Conservation (phyloP, 2,113 vertebrate genomes). For the Eira barbara region DNA sequence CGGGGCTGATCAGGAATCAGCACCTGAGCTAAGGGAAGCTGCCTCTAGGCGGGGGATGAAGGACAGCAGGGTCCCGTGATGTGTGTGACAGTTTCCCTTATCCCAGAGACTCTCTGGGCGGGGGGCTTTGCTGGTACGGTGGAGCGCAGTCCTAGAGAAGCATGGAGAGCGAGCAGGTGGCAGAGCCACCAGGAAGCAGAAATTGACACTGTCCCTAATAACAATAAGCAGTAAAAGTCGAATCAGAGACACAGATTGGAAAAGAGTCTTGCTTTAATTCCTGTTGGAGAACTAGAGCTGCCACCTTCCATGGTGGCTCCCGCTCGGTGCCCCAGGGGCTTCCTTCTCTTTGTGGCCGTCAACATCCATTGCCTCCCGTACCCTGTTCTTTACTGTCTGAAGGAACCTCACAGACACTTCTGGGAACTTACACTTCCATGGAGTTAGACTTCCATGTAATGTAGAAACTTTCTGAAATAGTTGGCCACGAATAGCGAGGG, state of each 20-base stretch:
- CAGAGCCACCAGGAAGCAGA: not conserved
- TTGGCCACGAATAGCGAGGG: not conserved
- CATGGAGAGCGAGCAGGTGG: not conserved
- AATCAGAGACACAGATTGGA: not conserved
- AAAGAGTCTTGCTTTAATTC: not conserved
- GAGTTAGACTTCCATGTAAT: not conserved
- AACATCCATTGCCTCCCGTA: accelerated
- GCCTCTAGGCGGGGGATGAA: not conserved
- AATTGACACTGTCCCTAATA: not conserved
- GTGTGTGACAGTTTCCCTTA: no score
- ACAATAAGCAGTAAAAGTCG: not conserved
- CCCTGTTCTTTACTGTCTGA: not conserved
- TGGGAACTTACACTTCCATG: not conserved
- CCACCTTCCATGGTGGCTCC: not conserved
- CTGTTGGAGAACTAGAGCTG: not conserved
- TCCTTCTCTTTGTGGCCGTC: not conserved
- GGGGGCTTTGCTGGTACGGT: not conserved
- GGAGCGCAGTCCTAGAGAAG: not conserved
- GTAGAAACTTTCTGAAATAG: not conserved
- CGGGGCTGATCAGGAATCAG: not conserved
- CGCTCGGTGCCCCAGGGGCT: not conserved
- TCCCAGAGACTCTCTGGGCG: not conserved
- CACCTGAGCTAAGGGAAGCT: not conserved
- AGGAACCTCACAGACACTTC: not conserved
- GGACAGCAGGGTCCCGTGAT: not conserved